Conservation (phyloP, 2,113 vertebrate species). For the Dolichallabes microphthalmus region DNA sequence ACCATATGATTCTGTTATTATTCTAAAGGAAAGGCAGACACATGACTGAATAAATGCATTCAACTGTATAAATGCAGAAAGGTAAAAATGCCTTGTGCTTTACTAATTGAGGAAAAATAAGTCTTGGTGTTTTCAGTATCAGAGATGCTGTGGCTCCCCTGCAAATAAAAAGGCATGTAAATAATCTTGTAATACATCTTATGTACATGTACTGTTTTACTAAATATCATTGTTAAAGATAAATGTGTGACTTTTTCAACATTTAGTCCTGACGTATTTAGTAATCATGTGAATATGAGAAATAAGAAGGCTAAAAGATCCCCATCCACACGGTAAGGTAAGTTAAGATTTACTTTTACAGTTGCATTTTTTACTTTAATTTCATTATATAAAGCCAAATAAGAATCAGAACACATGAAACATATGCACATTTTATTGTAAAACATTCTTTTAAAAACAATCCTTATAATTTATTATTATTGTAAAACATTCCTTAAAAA, state of each 20-base stretch:
- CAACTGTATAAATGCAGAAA: background rate
- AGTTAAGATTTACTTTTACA: background rate
- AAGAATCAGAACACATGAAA: background rate
- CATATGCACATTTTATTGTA: background rate
- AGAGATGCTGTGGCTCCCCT: conserved; percentile 44
- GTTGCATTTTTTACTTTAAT: background rate
- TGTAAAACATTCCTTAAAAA: background rate
- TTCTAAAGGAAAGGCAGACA: background rate
- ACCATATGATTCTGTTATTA: background rate
- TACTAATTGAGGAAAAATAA: background rate
- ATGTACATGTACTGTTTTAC: conserved; percentile 58
- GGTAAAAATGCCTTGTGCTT: background rate
- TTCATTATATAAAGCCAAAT: background rate
- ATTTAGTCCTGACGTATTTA: conserved; percentile 41
- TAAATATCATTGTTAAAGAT: conserved; percentile 60
- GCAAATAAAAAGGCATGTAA: conserved; percentile 64
- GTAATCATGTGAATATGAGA: conserved; percentile 11
- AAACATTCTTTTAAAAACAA: background rate
- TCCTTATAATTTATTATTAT: background rate
- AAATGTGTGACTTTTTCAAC: conserved; percentile 55
- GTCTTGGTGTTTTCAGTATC: conserved; percentile 22
- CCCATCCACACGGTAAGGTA: background rate
- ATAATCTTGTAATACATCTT: conserved; percentile 71
- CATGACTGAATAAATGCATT: conserved; percentile 9
- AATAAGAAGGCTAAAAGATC: background rate